phyloP scores from a whole-genome alignment of 2,888 invertebrate genomes.

The Pollenia labialis region DNA sequence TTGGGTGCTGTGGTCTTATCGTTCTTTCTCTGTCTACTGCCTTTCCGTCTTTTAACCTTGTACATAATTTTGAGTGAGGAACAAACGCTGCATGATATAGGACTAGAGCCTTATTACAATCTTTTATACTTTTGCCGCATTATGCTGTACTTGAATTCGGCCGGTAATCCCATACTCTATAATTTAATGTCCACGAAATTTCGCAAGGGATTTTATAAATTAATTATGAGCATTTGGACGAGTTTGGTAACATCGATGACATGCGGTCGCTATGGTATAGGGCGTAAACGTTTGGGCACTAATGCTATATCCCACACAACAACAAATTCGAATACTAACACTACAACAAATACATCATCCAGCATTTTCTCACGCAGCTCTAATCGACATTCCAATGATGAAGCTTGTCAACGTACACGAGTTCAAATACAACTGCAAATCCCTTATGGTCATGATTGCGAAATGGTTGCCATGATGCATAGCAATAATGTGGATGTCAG shows the following conservation, averaged over 20 bases:
- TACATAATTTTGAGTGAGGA: slow-evolving; percentile 92
- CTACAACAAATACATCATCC: slow-evolving; percentile 84
- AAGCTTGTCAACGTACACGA: slow-evolving; percentile 72
- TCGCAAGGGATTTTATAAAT: slow-evolving; percentile 90
- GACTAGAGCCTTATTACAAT: slow-evolving; percentile 91
- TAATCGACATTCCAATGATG: slow-evolving; percentile 85
- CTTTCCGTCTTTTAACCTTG: slow-evolving; percentile 92
- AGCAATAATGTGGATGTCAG: slow-evolving; percentile 56
- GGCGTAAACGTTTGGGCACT: slow-evolving; percentile 65
- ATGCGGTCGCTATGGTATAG: slow-evolving; percentile 71
- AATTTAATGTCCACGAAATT: slow-evolving; percentile 97
- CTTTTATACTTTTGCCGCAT: slow-evolving; percentile 93
- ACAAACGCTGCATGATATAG: slow-evolving; percentile 88
- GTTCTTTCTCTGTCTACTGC: slow-evolving; percentile 94
- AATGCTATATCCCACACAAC: slow-evolving; percentile 73
- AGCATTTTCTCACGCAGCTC: slow-evolving; percentile 87
- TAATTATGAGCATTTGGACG: slow-evolving; percentile 84
- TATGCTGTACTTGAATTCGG: slow-evolving; percentile 95
- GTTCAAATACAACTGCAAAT: slow-evolving; percentile 79
- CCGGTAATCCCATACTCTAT: slow-evolving; percentile 95
- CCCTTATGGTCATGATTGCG: slow-evolving; percentile 78
- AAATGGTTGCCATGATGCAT: slow-evolving; percentile 81
- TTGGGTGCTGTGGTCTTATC: slow-evolving; percentile 93
- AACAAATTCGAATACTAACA: slow-evolving; percentile 86
- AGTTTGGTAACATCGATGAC: slow-evolving; percentile 74